Percentiles rank a stretch among this genome's conserved stretches.
These are phyloP conservation scores for Hyles euphorbiae DNA, from an alignment of 1,140 invertebrate genomes.

Conservation along the genomic window DNA sequence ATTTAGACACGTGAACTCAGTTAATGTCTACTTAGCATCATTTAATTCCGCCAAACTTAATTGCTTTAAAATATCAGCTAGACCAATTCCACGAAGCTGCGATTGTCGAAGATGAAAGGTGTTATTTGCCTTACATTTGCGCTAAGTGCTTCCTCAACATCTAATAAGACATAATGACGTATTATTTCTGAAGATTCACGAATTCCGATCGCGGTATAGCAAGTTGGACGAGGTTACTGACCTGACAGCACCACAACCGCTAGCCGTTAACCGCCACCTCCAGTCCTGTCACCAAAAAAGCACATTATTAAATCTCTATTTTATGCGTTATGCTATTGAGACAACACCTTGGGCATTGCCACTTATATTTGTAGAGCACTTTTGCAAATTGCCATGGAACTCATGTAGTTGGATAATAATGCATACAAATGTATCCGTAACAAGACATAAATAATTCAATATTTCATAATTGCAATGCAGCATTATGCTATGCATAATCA, in stretches of 20 bases:
- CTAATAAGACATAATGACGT: conserved; percentile 65
- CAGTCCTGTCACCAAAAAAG: conserved; percentile 54
- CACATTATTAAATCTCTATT: conserved; percentile 49
- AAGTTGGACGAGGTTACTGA: conserved; percentile 58
- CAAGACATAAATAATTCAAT: too few species aligned
- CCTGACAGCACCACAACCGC: conserved; percentile 51
- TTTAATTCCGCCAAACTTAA: not conserved
- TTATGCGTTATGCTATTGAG: conserved; percentile 26
- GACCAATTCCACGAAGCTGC: conserved; percentile 38
- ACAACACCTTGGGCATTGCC: too few species aligned
- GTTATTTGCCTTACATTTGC: conserved; percentile 30
- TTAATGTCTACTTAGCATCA: too few species aligned
- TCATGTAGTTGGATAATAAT: too few species aligned
- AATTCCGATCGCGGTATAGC: conserved; percentile 58
- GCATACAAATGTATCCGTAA: too few species aligned
- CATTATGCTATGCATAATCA: conserved; percentile 44
- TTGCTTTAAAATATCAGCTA: conserved; percentile 14
- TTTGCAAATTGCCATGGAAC: too few species aligned
- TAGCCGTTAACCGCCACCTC: conserved; percentile 45
- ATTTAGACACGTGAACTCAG: too few species aligned
- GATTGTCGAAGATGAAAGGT: conserved; percentile 27
- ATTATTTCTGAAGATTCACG: conserved; percentile 65
- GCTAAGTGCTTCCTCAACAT: conserved; percentile 57
- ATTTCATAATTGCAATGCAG: too few species aligned
- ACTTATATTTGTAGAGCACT: too few species aligned